phyloP scores from a whole-genome alignment of 2,888 invertebrate species.

The Plebejus anna region DNA sequence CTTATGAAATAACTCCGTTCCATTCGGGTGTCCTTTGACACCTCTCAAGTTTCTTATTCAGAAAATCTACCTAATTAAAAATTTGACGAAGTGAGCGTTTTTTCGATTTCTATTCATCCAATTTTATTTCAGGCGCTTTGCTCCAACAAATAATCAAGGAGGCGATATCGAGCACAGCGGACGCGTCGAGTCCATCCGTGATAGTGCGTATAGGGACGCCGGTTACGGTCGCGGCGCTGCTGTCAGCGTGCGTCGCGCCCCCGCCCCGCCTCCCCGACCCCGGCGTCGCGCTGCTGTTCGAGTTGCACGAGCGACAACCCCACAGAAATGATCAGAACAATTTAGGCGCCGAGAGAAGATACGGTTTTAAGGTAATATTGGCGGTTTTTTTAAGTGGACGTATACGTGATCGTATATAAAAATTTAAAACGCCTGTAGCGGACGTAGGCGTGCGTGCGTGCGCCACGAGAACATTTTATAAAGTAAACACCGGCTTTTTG shows the following conservation, averaged over 20 bases:
- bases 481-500: too few relatives aligned
- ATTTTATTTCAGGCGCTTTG: constrained; percentile 59
- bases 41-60: neutral
- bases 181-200: constrained; percentile 55
- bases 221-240: constrained; percentile 79
- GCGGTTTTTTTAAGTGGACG: neutral
- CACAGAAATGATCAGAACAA: constrained; percentile 57
- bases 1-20: too few relatives aligned
- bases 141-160: constrained; percentile 78
- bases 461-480: too few relatives aligned
- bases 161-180: constrained; percentile 56
- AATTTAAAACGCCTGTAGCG: too few relatives aligned
- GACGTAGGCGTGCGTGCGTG: too few relatives aligned
- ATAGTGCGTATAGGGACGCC: constrained; percentile 82
- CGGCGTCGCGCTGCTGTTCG: constrained; percentile 78
- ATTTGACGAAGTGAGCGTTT: neutral
- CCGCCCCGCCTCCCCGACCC: constrained; percentile 80
- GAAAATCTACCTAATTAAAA: neutral
- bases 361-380: constrained; percentile 63
- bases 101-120: neutral
- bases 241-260: constrained; percentile 78
- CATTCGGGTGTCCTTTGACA: too few relatives aligned
- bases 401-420: too few relatives aligned
- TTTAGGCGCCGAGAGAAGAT: constrained; percentile 58
- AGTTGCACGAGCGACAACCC: constrained; percentile 70